Conservation (phyloP, 2,888 invertebrate species). For the Odiellus spinosus region DNA sequence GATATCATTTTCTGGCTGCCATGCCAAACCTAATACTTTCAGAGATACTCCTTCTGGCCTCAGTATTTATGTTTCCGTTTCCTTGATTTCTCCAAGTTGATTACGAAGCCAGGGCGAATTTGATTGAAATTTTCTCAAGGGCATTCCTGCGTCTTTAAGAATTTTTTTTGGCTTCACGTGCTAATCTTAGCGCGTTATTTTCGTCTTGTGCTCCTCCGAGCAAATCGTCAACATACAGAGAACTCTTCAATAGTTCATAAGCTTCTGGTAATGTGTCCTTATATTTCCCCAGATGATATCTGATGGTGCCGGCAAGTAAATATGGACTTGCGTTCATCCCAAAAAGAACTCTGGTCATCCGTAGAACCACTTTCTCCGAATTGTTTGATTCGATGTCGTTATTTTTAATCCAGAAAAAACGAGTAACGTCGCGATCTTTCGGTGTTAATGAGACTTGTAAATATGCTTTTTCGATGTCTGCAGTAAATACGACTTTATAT, state of each 20-base stretch:
- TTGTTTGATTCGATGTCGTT: neutral
- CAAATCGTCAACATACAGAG: conserved; percentile 2
- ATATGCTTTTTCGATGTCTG: conserved; percentile 10
- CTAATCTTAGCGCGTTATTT: neutral
- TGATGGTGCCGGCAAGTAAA: conserved; percentile 1
- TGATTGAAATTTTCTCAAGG: neutral
- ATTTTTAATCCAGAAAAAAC: conserved; percentile 7
- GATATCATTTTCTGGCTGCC: no score
- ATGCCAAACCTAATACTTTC: no score
- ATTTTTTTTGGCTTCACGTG: neutral
- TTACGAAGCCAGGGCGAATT: neutral
- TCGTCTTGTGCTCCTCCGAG: neutral
- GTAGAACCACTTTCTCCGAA: neutral
- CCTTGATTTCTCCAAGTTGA: no score
- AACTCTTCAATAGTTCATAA: neutral
- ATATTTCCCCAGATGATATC: conserved; percentile 1
- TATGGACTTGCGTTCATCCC: conserved; percentile 1
- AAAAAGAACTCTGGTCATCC: neutral
- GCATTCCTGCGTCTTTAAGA: neutral
- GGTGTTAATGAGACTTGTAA: conserved; percentile 3
- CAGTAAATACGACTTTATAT: conserved; percentile 7
- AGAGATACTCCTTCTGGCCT: no score
- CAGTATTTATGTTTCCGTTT: no score
- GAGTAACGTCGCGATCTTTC: conserved; percentile 5
- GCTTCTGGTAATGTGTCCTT: neutral